phyloP scores from a whole-genome alignment of 2,888 invertebrate genomes.

The Drosophila crucigera region DNA sequence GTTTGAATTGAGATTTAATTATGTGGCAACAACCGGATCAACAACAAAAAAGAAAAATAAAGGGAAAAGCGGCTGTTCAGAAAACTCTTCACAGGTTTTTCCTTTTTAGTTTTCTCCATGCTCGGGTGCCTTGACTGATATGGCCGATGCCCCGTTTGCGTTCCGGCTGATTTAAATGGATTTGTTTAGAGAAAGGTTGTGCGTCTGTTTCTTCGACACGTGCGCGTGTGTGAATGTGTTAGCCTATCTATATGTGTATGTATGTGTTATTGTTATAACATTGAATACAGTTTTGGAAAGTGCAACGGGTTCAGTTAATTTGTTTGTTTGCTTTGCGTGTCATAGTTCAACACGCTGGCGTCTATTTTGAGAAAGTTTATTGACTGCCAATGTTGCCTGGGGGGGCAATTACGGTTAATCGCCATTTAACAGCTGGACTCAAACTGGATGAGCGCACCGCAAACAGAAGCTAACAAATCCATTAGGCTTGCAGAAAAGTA shows the following conservation, averaged over 20 bases:
- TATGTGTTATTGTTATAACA: slow-evolving; percentile 48
- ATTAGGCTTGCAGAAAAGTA: slow-evolving; percentile 26
- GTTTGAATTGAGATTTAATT: slow-evolving; percentile 80
- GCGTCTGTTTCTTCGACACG: slow-evolving; percentile 27
- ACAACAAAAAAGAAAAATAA: slow-evolving; percentile 11
- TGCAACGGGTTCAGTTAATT: slow-evolving; percentile 60
- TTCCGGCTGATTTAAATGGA: slow-evolving; percentile 51
- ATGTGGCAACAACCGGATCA: slow-evolving; percentile 75
- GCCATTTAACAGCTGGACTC: slow-evolving; percentile 53
- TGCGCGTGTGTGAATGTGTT: slow-evolving; percentile 23
- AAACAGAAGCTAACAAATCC: slow-evolving; percentile 13
- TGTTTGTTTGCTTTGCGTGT: slow-evolving; percentile 75
- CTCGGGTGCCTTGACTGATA: slow-evolving; percentile 54
- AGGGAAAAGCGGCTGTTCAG: slow-evolving; percentile 30
- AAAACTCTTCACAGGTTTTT: slow-evolving; percentile 48
- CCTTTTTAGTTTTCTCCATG: slow-evolving; percentile 11
- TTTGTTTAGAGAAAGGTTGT: slow-evolving; percentile 63
- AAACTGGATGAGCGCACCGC: slow-evolving; percentile 11
- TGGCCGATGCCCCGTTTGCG: slow-evolving; percentile 14
- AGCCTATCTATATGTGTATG: not conserved
- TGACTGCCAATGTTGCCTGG: slow-evolving; percentile 53
- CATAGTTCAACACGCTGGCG: slow-evolving; percentile 73
- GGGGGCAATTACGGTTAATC: slow-evolving; percentile 37
- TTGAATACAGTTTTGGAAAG: slow-evolving; percentile 38
- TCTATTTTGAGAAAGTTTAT: slow-evolving; percentile 73